Conservation (phyloP, 1,140 invertebrate species). For the Mercenaria mercenaria region DNA sequence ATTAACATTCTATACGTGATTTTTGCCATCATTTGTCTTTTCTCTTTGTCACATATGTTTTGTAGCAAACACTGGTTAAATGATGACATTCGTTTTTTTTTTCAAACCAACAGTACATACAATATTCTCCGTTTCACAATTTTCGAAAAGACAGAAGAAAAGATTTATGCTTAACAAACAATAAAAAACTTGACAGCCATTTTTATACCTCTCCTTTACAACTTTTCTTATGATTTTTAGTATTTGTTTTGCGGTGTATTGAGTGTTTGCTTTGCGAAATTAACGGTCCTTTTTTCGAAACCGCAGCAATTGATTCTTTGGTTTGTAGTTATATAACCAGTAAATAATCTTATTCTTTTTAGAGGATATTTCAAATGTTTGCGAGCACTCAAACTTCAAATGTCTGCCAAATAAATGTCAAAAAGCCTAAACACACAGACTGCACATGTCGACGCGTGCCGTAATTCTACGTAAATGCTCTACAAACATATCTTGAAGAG, state of each 20-base stretch:
- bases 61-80: too few relatives aligned
- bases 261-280: neutral
- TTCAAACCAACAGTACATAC: too few relatives aligned
- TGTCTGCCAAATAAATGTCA: slow-evolving; percentile 13
- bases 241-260: neutral
- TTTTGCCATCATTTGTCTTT: too few relatives aligned
- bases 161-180: too few relatives aligned
- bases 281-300: neutral
- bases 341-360: neutral
- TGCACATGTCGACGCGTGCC: slow-evolving; percentile 3
- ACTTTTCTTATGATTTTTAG: neutral
- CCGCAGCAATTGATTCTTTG: neutral
- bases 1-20: too few relatives aligned
- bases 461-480: neutral
- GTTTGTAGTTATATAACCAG: slow-evolving; percentile 2
- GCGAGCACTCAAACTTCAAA: neutral
- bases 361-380: neutral
- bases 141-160: too few relatives aligned
- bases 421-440: neutral
- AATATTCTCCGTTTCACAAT: too few relatives aligned
- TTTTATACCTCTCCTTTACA: too few relatives aligned
- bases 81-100: too few relatives aligned
- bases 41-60: too few relatives aligned
- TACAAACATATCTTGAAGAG: neutral
- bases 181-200: too few relatives aligned